Conservation (phyloP, 2,113 vertebrate species). For the Corvus moneduloides region DNA sequence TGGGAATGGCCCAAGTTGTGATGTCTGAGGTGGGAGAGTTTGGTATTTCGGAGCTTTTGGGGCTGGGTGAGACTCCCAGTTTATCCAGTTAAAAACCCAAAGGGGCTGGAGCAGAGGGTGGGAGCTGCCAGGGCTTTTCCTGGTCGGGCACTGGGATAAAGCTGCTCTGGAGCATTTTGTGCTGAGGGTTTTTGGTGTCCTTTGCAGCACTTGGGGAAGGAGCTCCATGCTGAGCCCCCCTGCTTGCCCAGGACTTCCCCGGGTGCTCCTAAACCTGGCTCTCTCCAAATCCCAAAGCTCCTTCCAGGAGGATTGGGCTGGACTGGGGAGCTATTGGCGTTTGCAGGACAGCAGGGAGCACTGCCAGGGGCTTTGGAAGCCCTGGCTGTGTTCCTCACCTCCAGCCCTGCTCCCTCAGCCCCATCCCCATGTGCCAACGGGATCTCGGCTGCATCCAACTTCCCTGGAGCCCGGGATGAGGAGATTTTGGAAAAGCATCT, state of each 20-base stretch:
- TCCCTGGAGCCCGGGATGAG: neutral
- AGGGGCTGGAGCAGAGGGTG: neutral
- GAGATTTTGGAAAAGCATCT: neutral
- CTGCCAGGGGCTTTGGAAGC: neutral
- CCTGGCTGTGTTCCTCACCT: rapidly evolving
- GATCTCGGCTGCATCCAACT: neutral
- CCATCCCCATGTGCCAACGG: neutral
- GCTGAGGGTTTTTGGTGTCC: neutral
- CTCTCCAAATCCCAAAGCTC: neutral
- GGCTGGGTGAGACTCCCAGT: neutral
- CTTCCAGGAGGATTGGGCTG: neutral
- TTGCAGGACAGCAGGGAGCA: neutral
- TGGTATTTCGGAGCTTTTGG: neutral
- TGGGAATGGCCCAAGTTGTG: neutral
- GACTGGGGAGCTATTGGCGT: neutral
- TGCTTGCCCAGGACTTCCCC: neutral
- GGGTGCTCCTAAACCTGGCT: neutral
- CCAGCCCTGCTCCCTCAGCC: neutral
- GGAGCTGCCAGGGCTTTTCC: neutral
- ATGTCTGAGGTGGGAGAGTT: neutral
- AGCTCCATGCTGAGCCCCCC: neutral
- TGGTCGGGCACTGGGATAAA: rapidly evolving
- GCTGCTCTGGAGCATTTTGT: neutral
- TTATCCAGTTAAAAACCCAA: neutral
- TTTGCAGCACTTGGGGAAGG: neutral